Conservation (phyloP, 2,113 vertebrate species). For the Atrichornis clamosus region DNA sequence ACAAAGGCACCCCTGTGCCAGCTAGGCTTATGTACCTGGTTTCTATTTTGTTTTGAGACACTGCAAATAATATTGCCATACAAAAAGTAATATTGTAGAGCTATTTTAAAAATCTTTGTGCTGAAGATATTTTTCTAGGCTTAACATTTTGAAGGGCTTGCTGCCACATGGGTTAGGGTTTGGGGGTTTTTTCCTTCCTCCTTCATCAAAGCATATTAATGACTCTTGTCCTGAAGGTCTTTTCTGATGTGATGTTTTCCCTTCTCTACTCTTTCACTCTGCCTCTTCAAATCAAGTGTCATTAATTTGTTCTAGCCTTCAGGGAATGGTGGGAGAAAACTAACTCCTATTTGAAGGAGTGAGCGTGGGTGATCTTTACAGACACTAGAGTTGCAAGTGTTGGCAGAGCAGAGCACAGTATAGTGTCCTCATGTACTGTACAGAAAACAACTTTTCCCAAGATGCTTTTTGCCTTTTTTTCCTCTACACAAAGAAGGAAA, state of each 20-base stretch:
- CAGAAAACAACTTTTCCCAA: neutral
- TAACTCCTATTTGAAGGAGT: neutral
- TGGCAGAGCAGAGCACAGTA: neutral
- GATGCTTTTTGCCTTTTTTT: neutral
- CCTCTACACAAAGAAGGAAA: neutral
- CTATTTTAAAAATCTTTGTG: neutral
- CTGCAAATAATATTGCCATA: neutral
- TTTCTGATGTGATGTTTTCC: neutral
- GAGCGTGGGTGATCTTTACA: slow-evolving; percentile 5
- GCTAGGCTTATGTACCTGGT: neutral
- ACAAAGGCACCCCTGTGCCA: neutral
- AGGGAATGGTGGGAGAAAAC: neutral
- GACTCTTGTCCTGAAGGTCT: neutral
- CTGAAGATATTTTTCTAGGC: neutral
- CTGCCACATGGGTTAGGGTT: neutral
- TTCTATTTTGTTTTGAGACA: neutral
- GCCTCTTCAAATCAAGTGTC: neutral
- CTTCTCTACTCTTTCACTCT: neutral
- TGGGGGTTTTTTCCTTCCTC: neutral
- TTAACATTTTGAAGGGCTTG: neutral
- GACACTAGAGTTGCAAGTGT: neutral
- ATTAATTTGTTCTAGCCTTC: slow-evolving; percentile 31
- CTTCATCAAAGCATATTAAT: neutral
- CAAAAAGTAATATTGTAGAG: neutral
- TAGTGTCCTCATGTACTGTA: neutral